phyloP scores from a whole-genome alignment of 2,113 vertebrate species.

The Alaudala cheleensis region DNA sequence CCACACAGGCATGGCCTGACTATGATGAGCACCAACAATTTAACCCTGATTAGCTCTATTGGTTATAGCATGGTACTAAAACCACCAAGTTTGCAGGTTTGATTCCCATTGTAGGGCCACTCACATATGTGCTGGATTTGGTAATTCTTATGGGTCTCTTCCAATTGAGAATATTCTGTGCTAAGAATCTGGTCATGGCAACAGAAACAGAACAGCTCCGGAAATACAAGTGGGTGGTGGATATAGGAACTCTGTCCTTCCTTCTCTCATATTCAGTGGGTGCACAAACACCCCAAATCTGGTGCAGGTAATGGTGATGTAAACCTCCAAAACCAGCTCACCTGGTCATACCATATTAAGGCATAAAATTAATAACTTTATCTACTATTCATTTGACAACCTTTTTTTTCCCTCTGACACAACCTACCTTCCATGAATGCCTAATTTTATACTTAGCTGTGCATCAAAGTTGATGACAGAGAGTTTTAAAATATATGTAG shows the following conservation, averaged over 20 bases:
- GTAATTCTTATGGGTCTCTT: not conserved
- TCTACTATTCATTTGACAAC: not conserved
- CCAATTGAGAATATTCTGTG: not conserved
- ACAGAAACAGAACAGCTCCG: fast-evolving
- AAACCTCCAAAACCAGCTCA: not conserved
- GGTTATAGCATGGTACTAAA: not conserved
- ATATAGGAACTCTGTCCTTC: not conserved
- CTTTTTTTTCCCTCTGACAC: not conserved
- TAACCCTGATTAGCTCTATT: not conserved
- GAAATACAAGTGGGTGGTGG: not conserved
- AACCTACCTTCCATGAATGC: not conserved
- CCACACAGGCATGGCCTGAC: not conserved
- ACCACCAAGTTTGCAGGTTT: not conserved
- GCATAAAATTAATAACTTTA: not conserved
- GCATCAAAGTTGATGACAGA: not conserved
- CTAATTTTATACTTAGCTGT: not conserved
- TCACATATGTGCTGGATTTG: not conserved
- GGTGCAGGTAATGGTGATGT: fast-evolving
- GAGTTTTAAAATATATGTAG: not conserved
- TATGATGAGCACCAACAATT: not conserved
- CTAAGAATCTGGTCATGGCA: not conserved
- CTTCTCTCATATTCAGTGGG: fast-evolving
- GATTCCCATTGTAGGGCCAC: too few species aligned
- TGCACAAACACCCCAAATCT: fast-evolving
- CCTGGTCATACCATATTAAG: not conserved